Evolutionary conservation across 2,888 invertebrate species (phyloP).

Genomic region (Drosophila putrida): DNA sequence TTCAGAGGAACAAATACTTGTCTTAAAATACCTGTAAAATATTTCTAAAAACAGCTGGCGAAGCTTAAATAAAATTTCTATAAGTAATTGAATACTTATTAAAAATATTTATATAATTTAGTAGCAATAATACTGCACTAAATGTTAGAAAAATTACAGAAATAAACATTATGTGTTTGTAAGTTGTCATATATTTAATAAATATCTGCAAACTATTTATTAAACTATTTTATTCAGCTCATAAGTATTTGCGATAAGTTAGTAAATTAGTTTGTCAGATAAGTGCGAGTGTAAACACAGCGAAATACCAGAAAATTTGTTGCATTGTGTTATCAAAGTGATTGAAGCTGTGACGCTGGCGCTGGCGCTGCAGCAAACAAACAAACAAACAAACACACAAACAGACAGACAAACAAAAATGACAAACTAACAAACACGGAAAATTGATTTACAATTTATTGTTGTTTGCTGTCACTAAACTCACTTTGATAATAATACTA

Average conservation of each 20-base stretch:
- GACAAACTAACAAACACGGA: conserved; percentile 20
- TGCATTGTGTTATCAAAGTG: conserved; percentile 45
- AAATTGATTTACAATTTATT: conserved; percentile 69
- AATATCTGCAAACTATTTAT: too few relatives aligned
- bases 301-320: conserved; percentile 14
- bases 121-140: not conserved
- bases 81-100: not conserved
- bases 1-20: not conserved
- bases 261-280: conserved; percentile 1
- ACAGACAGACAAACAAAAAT: conserved; percentile 17
- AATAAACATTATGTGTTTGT: not conserved
- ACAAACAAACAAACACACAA: conserved; percentile 29
- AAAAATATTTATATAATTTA: not conserved
- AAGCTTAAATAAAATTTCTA: not conserved
- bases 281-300: conserved; percentile 20
- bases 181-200: too few relatives aligned
- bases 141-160: not conserved
- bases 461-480: conserved; percentile 46
- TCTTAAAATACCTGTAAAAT: not conserved
- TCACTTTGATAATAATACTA: conserved; percentile 45
- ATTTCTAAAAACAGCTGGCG: not conserved
- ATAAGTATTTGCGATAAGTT: not conserved
- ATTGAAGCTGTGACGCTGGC: conserved; percentile 49
- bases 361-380: conserved; percentile 59
- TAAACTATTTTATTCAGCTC: too few relatives aligned